Evolutionary conservation across 2,113 vertebrate species (phyloP).

Genomic region (Cisticola juncidis): DNA sequence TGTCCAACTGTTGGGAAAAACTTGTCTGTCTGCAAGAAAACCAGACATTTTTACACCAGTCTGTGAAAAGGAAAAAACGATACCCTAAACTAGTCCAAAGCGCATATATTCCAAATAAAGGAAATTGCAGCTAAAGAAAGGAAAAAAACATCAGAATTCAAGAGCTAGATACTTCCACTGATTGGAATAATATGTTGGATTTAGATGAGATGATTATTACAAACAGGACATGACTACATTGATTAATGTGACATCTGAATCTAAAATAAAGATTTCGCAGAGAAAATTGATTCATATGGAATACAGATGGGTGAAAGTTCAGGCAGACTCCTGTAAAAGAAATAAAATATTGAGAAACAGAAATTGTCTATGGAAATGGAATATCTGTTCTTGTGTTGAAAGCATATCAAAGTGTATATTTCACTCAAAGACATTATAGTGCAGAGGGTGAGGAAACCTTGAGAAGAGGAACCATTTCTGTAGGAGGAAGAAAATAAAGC

Average conservation of each 20-base stretch:
- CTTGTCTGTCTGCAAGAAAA: not conserved
- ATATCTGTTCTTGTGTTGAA: not conserved
- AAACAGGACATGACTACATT: not conserved
- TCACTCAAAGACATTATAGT: not conserved
- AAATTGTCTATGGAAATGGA: not conserved
- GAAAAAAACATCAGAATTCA: not conserved
- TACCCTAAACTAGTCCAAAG: not conserved
- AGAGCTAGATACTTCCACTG: not conserved
- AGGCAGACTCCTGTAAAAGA: not conserved
- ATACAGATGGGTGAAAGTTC: not conserved
- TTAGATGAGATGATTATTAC: constrained; percentile 5
- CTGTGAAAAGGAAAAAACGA: not conserved
- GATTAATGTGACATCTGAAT: constrained; percentile 14
- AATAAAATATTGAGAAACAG: not conserved
- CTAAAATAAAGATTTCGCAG: constrained; percentile 7
- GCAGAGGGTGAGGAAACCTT: not conserved
- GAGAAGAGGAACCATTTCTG: not conserved
- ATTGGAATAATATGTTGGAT: not conserved
- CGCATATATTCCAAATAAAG: not conserved
- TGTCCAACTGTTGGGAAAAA: not conserved
- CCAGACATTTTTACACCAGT: not conserved
- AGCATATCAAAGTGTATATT: accelerated
- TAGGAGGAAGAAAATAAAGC: not conserved
- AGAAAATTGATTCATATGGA: not conserved
- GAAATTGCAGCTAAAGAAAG: not conserved